Conservation (phyloP, 1,140 invertebrate species). For the Drosophila lacertosa region DNA sequence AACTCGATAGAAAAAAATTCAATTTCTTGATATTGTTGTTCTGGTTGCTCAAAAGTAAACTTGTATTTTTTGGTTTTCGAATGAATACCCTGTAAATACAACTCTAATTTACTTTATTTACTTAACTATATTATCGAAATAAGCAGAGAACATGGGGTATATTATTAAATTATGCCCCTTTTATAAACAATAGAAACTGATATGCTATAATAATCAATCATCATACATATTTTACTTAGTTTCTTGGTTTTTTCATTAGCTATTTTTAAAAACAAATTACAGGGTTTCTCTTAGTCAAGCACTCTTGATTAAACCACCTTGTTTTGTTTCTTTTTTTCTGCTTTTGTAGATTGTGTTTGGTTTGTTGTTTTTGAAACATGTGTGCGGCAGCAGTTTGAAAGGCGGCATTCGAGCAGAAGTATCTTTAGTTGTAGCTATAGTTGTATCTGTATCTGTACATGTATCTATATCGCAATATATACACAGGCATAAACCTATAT, state of each 20-base stretch:
- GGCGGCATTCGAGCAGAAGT: constrained; percentile 52
- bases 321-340: constrained; percentile 42
- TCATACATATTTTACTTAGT: neutral
- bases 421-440: constrained; percentile 31
- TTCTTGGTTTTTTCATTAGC: neutral
- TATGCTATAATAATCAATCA: too few relatives aligned
- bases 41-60: constrained; percentile 36
- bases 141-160: too few relatives aligned
- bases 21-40: constrained; percentile 34
- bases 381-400: constrained; percentile 73
- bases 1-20: constrained; percentile 59
- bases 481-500: constrained; percentile 17
- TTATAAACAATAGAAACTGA: too few relatives aligned
- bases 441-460: constrained; percentile 35
- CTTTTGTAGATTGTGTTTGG: constrained; percentile 38
- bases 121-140: neutral
- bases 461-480: constrained; percentile 32
- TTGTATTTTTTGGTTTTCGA: constrained; percentile 37
- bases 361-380: constrained; percentile 62
- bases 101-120: neutral
- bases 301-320: constrained; percentile 28
- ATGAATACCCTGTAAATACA: constrained; percentile 19
- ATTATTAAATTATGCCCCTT: too few relatives aligned
- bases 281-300: constrained; percentile 10
- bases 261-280: neutral